A percentile compares a stretch with the other conserved stretches of the same genome.
These are phyloP conservation scores for Palloptera scutellata DNA, from an alignment of 2,888 invertebrate species.

Conservation along the genomic window DNA sequence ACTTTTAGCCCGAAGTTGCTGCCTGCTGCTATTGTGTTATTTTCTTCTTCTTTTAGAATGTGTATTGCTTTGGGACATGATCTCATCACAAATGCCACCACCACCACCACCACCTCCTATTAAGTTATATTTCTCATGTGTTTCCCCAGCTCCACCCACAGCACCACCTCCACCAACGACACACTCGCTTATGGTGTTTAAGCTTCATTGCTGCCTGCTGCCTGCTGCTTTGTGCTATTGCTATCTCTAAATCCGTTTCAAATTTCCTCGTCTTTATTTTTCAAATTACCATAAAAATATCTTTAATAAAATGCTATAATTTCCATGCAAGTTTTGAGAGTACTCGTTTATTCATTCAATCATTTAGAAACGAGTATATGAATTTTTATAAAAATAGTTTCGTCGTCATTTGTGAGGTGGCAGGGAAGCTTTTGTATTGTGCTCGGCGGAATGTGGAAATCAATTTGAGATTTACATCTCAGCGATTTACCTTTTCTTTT, in stretches of 20 bases:
- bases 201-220: too few species aligned
- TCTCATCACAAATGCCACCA: not conserved
- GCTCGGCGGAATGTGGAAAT: too few species aligned
- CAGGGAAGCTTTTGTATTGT: too few species aligned
- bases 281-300: not conserved
- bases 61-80: not conserved
- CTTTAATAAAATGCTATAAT: too few species aligned
- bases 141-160: too few species aligned
- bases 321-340: not conserved
- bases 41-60: not conserved
- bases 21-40: too few species aligned
- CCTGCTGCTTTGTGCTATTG: too few species aligned
- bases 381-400: not conserved
- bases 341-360: not conserved
- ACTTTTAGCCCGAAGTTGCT: too few species aligned
- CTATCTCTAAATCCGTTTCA: not conserved
- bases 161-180: too few species aligned
- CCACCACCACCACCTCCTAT: not conserved
- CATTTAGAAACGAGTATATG: not conserved
- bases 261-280: constrained; percentile 9
- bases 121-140: not conserved
- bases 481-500: not conserved
- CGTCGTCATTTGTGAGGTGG: too few species aligned
- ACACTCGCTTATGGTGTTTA: too few species aligned
- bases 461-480: not conserved